phyloP scores from a whole-genome alignment of 2,888 invertebrate species.

The Sycophila texana region DNA sequence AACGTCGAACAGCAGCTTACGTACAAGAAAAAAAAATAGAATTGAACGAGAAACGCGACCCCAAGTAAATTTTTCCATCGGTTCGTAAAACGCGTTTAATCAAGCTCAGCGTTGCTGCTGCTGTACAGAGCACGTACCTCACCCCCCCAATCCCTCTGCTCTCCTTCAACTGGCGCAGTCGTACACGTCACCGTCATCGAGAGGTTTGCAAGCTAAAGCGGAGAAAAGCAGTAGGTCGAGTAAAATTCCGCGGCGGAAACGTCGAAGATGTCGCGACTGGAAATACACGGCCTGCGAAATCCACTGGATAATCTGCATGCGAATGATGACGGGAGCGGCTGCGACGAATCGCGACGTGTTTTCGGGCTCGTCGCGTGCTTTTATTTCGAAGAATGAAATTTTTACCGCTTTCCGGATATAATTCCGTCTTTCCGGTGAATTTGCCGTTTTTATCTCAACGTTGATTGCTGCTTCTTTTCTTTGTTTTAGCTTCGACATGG shows the following conservation, averaged over 20 bases:
- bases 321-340: slow-evolving; percentile 16
- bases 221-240: not conserved
- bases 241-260: slow-evolving; percentile 25
- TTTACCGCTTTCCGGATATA: too few species aligned
- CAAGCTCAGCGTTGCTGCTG: slow-evolving; percentile 16
- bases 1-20: too few species aligned
- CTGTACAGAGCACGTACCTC: not conserved
- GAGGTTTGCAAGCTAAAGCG: not conserved
- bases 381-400: too few species aligned
- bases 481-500: too few species aligned
- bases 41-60: not conserved
- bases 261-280: slow-evolving; percentile 4
- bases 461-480: too few species aligned
- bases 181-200: not conserved
- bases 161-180: not conserved
- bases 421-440: too few species aligned
- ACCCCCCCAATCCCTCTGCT: not conserved
- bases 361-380: not conserved
- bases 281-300: not conserved
- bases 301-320: slow-evolving; percentile 40
- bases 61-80: slow-evolving; percentile 37
- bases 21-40: too few species aligned
- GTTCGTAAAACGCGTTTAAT: slow-evolving; percentile 33
- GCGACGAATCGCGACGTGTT: not conserved
- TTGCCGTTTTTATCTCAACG: too few species aligned